Evolutionary conservation across 2,888 invertebrate species (phyloP).

Genomic region (Tillus elongatus): DNA sequence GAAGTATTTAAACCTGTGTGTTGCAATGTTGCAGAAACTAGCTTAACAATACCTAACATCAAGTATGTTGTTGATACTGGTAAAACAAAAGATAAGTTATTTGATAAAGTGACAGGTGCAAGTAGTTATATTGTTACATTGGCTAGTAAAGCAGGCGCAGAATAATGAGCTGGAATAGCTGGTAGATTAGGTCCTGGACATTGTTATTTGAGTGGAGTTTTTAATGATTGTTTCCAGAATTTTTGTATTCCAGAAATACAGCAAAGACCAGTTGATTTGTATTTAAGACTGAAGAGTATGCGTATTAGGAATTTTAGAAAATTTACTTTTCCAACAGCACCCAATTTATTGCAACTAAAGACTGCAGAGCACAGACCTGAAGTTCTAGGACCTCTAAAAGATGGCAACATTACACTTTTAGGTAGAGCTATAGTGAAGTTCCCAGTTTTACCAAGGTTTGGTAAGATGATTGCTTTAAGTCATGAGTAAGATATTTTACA

Average conservation of each 20-base stretch:
- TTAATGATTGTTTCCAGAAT: conserved; percentile 72
- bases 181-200: conserved; percentile 87
- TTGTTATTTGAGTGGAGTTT: conserved; percentile 93
- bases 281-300: conserved; percentile 94
- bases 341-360: conserved; percentile 68
- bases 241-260: conserved; percentile 85
- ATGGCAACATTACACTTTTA: conserved; percentile 58
- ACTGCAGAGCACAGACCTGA: conserved; percentile 65
- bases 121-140: conserved; percentile 82
- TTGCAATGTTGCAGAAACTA: conserved; percentile 98
- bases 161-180: conserved; percentile 89
- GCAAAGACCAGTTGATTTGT: conserved; percentile 82
- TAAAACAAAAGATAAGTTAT: conserved; percentile 70
- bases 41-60: conserved; percentile 89
- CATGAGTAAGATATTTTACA: conserved; percentile 77
- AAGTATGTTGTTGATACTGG: conserved; percentile 95
- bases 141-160: conserved; percentile 90
- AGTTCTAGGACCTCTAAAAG: conserved; percentile 73
- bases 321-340: conserved; percentile 94
- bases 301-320: conserved; percentile 83
- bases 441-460: conserved; percentile 74
- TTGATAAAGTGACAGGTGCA: conserved; percentile 69
- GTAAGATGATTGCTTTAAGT: conserved; percentile 90
- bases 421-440: conserved; percentile 83
- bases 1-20: conserved; percentile 78